phyloP scores from a whole-genome alignment of 2,888 invertebrate species.

The Geophilus truncorum region DNA sequence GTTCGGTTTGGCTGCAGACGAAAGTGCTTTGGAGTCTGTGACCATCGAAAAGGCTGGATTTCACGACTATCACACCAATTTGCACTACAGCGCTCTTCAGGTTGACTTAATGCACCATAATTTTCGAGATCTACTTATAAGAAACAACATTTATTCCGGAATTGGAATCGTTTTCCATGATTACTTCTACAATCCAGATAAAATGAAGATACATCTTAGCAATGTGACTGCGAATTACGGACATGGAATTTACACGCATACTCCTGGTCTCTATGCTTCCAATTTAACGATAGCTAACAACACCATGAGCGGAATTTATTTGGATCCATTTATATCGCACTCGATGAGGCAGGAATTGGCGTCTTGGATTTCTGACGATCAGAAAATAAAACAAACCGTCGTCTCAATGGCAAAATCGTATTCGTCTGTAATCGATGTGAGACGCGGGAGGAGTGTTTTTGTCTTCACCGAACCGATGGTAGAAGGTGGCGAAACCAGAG shows the following conservation, averaged over 20 bases:
- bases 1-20: slow-evolving; percentile 80
- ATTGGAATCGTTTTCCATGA: slow-evolving; percentile 49
- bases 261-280: slow-evolving; percentile 61
- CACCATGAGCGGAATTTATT: slow-evolving; percentile 78
- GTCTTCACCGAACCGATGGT: background rate
- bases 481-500: background rate
- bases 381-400: background rate
- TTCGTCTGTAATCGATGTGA: background rate
- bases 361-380: background rate
- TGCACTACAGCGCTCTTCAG: slow-evolving; percentile 85
- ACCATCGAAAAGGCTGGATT: slow-evolving; percentile 89
- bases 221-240: slow-evolving; percentile 60
- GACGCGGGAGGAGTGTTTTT: background rate
- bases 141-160: slow-evolving; percentile 86
- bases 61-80: slow-evolving; percentile 81
- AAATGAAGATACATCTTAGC: background rate
- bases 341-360: background rate
- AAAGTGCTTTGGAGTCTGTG: slow-evolving; percentile 79
- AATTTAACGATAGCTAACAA: slow-evolving; percentile 78
- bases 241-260: slow-evolving; percentile 83
- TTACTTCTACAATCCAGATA: background rate
- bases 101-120: slow-evolving; percentile 59
- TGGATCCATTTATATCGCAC: slow-evolving; percentile 65
- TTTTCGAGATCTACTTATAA: slow-evolving; percentile 56
- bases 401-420: background rate